Evolutionary conservation across 2,888 invertebrate species (phyloP).

Genomic region (Steromphala cineraria): DNA sequence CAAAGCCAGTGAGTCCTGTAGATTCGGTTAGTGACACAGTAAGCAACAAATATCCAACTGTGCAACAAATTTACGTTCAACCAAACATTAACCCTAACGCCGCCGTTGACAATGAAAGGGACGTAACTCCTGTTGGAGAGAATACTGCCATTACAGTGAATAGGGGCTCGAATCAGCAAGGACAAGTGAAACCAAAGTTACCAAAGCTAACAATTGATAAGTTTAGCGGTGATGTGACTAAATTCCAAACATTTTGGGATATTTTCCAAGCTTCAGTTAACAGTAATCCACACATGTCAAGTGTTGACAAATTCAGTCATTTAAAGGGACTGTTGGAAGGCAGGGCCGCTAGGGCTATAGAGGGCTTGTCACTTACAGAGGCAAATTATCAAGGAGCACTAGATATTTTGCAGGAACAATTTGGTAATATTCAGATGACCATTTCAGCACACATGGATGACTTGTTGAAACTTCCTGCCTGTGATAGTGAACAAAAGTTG

Average conservation of each 20-base stretch:
- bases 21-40: too few relatives aligned
- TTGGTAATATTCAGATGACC: neutral
- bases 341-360: neutral
- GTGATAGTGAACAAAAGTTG: neutral
- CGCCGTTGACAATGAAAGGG: too few relatives aligned
- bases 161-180: neutral
- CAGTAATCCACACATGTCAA: neutral
- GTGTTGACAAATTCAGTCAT: constrained; percentile 12
- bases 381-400: neutral
- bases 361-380: neutral
- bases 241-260: neutral
- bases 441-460: neutral
- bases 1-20: neutral
- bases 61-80: too few relatives aligned
- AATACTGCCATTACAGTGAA: neutral
- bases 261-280: constrained; percentile 3
- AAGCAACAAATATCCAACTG: too few relatives aligned
- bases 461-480: neutral
- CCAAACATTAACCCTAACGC: too few relatives aligned
- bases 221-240: too few relatives aligned
- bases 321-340: neutral
- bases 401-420: neutral
- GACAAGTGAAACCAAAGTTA: neutral
- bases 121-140: too few relatives aligned
- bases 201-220: neutral